A percentile compares a stretch with the other conserved stretches of the same genome.
Conservation (phyloP, 2,113 vertebrate genomes). For the Prionailurus bengalensis region DNA sequence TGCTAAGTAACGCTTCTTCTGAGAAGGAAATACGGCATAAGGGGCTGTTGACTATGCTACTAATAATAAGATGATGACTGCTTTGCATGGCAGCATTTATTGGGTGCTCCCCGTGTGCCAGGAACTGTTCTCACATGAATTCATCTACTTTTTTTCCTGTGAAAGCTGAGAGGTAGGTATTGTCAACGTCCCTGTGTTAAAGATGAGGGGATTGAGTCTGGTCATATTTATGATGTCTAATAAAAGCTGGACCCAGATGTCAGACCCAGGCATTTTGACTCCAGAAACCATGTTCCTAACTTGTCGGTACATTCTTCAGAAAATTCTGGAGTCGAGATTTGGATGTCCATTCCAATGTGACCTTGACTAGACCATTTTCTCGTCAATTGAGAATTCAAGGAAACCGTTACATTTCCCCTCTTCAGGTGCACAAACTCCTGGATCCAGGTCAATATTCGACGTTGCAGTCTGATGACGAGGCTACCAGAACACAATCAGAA, state of each 20-base stretch:
- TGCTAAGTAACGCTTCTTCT: background rate
- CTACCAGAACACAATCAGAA: no score
- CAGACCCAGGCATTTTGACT: background rate
- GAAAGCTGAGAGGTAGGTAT: background rate
- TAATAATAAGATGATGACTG: fast-evolving
- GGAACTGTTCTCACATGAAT: background rate
- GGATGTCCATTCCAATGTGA: background rate
- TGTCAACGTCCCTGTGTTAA: background rate
- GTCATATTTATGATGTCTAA: background rate
- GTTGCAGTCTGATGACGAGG: fast-evolving
- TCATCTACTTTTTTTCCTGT: background rate
- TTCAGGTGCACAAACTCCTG: fast-evolving
- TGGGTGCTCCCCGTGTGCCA: fast-evolving
- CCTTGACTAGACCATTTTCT: background rate
- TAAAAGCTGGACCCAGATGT: background rate
- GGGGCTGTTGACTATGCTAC: fast-evolving
- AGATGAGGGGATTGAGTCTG: background rate
- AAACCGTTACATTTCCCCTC: background rate
- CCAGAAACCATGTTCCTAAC: background rate
- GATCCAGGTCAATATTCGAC: background rate
- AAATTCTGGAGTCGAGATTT: background rate
- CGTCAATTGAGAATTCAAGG: background rate
- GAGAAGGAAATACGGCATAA: fast-evolving
- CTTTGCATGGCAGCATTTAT: fast-evolving
- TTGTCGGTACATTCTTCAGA: background rate